These are phyloP conservation scores for Lophius americanus DNA, from an alignment of 2,797 vertebrate species.

Conservation along the genomic window DNA sequence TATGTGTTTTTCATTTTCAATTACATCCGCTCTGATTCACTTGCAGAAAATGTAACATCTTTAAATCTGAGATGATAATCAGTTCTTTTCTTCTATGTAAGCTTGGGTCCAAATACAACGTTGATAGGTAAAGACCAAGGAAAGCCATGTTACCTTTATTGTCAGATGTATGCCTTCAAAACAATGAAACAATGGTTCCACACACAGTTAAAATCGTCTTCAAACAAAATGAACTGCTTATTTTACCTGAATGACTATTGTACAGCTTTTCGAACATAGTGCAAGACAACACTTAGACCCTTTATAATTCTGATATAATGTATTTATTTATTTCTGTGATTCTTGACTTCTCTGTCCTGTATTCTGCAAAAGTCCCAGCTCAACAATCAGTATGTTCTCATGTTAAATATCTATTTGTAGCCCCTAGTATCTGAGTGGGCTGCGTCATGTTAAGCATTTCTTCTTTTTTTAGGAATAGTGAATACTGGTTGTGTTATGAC, in stretches of 20 bases:
- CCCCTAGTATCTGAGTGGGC: slow-evolving; percentile 59
- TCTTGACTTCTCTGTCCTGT: slow-evolving; percentile 40
- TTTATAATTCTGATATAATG: slow-evolving; percentile 46
- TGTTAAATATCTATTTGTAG: slow-evolving; percentile 51
- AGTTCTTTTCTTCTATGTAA: too few species aligned
- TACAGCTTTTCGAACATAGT: slow-evolving; percentile 15
- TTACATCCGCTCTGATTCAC: neutral
- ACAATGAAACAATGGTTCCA: slow-evolving; percentile 22
- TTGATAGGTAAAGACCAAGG: slow-evolving; percentile 17
- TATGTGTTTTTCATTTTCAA: slow-evolving; percentile 8
- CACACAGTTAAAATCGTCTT: slow-evolving; percentile 23
- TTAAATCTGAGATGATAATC: neutral
- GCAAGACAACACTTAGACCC: slow-evolving; percentile 25
- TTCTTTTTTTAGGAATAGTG: slow-evolving; percentile 54
- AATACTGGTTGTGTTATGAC: slow-evolving; percentile 61
- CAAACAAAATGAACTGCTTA: slow-evolving; percentile 12
- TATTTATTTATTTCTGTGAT: slow-evolving; percentile 78
- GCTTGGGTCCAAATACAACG: slow-evolving; percentile 7
- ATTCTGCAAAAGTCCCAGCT: slow-evolving; percentile 36
- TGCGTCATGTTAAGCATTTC: slow-evolving; percentile 54
- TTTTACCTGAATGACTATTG: slow-evolving; percentile 15
- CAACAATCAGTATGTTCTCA: slow-evolving; percentile 33
- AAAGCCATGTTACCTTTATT: slow-evolving; percentile 19
- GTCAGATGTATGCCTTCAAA: slow-evolving; percentile 21
- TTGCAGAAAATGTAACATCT: slow-evolving; percentile 2